These are phyloP conservation scores for Gandaritis pyraliata DNA, from an alignment of 2,888 invertebrate species.

Conservation along the genomic window DNA sequence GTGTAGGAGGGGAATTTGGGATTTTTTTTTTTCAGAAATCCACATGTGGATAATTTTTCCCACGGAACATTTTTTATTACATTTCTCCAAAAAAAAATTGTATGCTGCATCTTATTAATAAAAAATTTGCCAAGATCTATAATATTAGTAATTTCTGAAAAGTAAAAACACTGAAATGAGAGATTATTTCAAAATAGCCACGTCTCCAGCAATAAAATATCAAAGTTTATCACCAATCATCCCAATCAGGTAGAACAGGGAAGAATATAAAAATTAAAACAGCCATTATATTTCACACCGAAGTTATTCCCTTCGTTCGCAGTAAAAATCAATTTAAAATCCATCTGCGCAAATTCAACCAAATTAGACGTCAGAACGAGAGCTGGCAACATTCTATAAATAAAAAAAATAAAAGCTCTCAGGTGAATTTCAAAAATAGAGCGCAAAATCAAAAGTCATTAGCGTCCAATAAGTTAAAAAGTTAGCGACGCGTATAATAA, in stretches of 20 bases:
- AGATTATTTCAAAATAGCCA: background rate
- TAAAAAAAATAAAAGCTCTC: constrained; percentile 54
- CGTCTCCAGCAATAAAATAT: constrained; percentile 6
- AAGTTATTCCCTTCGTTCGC: constrained; percentile 38
- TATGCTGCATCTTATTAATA: too few species aligned
- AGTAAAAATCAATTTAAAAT: constrained; percentile 48
- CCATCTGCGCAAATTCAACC: constrained; percentile 47
- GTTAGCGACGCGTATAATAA: constrained; percentile 78
- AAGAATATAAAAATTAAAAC: constrained; percentile 40
- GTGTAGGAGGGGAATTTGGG: too few species aligned
- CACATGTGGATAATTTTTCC: too few species aligned
- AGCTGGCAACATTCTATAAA: constrained; percentile 59
- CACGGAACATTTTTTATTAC: too few species aligned
- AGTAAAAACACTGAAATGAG: background rate
- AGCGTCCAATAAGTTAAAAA: constrained; percentile 83
- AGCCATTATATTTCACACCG: constrained; percentile 34
- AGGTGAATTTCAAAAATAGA: constrained; percentile 63
- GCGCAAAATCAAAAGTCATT: constrained; percentile 81
- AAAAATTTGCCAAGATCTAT: too few species aligned
- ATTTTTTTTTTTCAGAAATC: too few species aligned
- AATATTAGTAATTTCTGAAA: too few species aligned
- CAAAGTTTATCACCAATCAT: constrained; percentile 16
- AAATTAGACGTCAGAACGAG: constrained; percentile 55
- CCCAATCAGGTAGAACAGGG: constrained; percentile 28
- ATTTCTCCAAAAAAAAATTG: too few species aligned